Evolutionary conservation across 2,797 vertebrate genomes (phyloP), one percentile per base, ranked within the genome.

Genomic region (Sebastolobus alascanus): DNA sequence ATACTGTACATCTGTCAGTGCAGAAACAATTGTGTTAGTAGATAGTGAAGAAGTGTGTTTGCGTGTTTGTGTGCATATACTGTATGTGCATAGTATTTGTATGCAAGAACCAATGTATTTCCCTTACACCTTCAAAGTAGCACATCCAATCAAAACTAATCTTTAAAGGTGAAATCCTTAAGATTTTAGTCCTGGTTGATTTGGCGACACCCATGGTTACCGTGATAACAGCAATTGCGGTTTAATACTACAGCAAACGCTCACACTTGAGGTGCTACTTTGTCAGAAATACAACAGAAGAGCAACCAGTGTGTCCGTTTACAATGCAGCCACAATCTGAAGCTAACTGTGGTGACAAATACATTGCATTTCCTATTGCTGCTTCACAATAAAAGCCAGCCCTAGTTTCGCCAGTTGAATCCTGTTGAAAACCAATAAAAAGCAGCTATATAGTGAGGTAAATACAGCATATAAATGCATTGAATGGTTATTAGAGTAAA

Each of bases 1-100:
- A 37, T n/a, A 8, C 27, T 27, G 14, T 12, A 20, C 60, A 64
- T 68, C 55, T 74, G 64, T 70, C 37, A 7, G 54, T 67, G 77
- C 72, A 68, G 35, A 83, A 68, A 59, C 37, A 64, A 80, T 71
- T 58, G 18, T 9, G n/a, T 80, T 65, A 58, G 59, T 18, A n/a
- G 6, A 40, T 35, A 29, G 35, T 37, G 43, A 74, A 40, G 43
- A 54, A 55, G 61, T 33, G 54, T 56, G 73, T 46, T 73, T 59
- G 27, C 43, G 13, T 65, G 55, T 70, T 6, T 37, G 18, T 68
- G 10, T 65, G n/a, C n/a, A 29, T 73, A 4, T 8, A 38, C 14
- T 35, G 4, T 25, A 43, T 37, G 9, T 50, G 40, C 46, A 33
- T 16, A 59, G 33, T 66, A 52, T 64, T 20, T 66, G 31, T 14